Evolutionary conservation across 2,113 vertebrate genomes (phyloP).

Genomic region (Labrus mixtus): DNA sequence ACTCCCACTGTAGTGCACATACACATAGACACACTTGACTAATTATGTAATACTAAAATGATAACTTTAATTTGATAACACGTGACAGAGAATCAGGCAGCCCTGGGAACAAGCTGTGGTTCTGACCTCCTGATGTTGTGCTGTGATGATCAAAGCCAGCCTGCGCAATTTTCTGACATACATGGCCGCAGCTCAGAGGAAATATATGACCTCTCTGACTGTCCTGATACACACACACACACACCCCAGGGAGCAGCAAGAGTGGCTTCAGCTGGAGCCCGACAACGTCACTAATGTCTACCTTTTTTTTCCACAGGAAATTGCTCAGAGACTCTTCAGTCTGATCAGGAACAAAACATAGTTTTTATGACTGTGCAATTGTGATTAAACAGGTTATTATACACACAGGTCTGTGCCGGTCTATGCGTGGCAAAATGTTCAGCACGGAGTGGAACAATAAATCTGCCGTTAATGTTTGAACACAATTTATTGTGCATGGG

Average conservation of each 20-base stretch:
- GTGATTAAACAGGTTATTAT: conserved; percentile 47
- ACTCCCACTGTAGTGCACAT: conserved; percentile 3
- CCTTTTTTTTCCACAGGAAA: conserved; percentile 80
- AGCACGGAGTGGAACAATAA: conserved; percentile 28
- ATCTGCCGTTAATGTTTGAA: conserved; percentile 32
- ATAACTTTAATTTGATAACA: conserved; percentile 1
- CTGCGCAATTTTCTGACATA: conserved; percentile 46
- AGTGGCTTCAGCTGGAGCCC: conserved; percentile 34
- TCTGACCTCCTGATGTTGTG: conserved; percentile 56
- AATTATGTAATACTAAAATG: background rate
- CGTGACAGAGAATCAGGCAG: conserved; percentile 15
- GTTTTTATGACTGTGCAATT: conserved; percentile 48
- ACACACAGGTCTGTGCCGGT: conserved; percentile 4
- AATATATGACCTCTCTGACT: conserved; percentile 76
- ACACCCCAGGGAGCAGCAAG: conserved; percentile 69
- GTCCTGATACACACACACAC: conserved; percentile 68
- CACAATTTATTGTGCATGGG: conserved; percentile 15
- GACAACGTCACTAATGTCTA: conserved; percentile 75
- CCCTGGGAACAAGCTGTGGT: conserved; percentile 50
- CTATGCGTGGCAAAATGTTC: conserved; percentile 13
- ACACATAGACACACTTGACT: background rate
- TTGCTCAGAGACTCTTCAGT: conserved; percentile 67
- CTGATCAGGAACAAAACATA: conserved; percentile 69
- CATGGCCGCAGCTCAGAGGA: conserved; percentile 60
- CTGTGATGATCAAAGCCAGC: conserved; percentile 70